phyloP scores from a whole-genome alignment of 2,888 invertebrate species.

The Pediacus dermestoides region DNA sequence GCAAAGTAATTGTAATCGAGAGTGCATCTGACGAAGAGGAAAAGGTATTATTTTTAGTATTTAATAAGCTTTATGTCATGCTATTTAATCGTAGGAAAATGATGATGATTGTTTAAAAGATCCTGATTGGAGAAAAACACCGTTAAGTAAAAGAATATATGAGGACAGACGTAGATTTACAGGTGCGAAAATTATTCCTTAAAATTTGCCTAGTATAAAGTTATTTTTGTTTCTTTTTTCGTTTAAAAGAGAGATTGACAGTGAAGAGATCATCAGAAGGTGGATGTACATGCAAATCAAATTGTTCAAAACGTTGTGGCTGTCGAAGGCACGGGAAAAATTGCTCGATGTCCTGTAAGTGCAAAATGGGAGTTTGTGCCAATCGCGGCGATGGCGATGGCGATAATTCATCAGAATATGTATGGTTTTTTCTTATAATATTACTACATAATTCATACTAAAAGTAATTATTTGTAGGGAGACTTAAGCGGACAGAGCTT shows the following conservation, averaged over 20 bases:
- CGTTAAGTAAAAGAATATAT: slow-evolving; percentile 52
- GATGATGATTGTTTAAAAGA: slow-evolving; percentile 53
- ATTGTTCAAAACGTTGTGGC: slow-evolving; percentile 58
- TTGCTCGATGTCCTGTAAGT: slow-evolving; percentile 56
- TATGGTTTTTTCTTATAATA: too few relatives aligned
- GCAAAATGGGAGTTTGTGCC: slow-evolving; percentile 50
- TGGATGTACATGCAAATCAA: slow-evolving; percentile 60
- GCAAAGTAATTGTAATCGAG: background rate
- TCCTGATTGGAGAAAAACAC: slow-evolving; percentile 70
- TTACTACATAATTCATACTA: too few relatives aligned
- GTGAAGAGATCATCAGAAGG: slow-evolving; percentile 59
- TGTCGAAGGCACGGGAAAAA: slow-evolving; percentile 54
- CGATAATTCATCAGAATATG: background rate
- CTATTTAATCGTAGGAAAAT: too few relatives aligned
- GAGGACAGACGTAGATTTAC: slow-evolving; percentile 23
- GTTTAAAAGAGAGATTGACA: too few relatives aligned
- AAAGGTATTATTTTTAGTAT: too few relatives aligned
- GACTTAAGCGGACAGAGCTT: slow-evolving; percentile 1
- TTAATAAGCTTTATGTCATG: too few relatives aligned
- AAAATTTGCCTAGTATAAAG: too few relatives aligned
- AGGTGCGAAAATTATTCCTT: slow-evolving; percentile 11
- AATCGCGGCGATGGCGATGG: slow-evolving; percentile 33
- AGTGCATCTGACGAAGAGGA: too few relatives aligned
- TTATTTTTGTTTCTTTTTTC: too few relatives aligned
- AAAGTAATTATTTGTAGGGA: slow-evolving; percentile 6